These are phyloP conservation scores for Corythornis leucogaster DNA, from an alignment of 2,797 vertebrate genomes.

Conservation along the genomic window DNA sequence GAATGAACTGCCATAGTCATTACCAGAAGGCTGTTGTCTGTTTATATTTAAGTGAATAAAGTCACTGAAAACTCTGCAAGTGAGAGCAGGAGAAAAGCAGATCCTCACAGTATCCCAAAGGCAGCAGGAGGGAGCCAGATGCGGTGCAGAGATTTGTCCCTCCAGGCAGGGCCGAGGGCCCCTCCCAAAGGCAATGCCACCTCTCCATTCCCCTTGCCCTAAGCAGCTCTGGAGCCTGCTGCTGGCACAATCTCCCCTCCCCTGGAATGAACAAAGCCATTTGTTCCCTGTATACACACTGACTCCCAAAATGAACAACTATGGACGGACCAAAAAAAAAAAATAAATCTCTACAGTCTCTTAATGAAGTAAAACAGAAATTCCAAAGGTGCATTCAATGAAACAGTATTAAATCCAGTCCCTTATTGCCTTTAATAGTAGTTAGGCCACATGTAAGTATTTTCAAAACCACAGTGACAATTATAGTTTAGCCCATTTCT, in stretches of 20 bases:
- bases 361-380: background rate
- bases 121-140: background rate
- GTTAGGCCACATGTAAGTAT: background rate
- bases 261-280: background rate
- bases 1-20: background rate
- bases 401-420: background rate
- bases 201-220: background rate
- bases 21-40: background rate
- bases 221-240: background rate
- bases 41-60: background rate
- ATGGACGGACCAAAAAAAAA: background rate
- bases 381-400: background rate
- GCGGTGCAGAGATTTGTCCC: too few relatives aligned
- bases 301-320: background rate
- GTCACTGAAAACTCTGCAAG: background rate
- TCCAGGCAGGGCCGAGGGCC: accelerated
- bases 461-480: background rate
- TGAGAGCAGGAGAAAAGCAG: background rate
- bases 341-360: background rate
- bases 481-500: background rate
- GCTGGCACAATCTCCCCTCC: background rate
- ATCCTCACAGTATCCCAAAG: background rate
- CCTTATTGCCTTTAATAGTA: background rate
- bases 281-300: background rate
- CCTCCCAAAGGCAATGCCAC: background rate